Conservation (phyloP, 1,140 invertebrate genomes). For the Neotoxoptera formosana region DNA sequence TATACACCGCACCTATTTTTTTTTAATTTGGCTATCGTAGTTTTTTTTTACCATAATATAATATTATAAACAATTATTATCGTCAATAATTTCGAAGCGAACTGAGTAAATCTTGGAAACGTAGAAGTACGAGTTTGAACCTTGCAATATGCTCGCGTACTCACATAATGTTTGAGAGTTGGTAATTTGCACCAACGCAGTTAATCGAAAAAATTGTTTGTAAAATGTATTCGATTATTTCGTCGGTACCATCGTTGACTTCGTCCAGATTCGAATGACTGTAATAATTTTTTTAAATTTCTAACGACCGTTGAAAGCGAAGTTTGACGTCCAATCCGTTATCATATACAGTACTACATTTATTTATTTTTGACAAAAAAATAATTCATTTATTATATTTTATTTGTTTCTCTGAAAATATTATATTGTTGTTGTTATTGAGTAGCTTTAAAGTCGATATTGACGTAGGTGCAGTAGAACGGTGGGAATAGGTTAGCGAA, state of each 20-base stretch:
- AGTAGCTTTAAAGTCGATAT: too few species aligned
- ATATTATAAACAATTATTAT: not conserved
- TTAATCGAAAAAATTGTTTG: not conserved
- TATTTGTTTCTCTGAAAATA: too few species aligned
- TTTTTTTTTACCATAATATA: not conserved
- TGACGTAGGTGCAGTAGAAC: too few species aligned
- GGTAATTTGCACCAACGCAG: not conserved
- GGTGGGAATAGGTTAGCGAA: not conserved
- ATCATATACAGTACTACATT: too few species aligned
- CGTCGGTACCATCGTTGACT: not conserved
- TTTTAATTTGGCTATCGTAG: not conserved
- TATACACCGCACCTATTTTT: not conserved
- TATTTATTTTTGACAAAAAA: too few species aligned
- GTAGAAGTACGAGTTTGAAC: not conserved
- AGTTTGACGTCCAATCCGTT: too few species aligned
- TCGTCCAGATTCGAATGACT: too few species aligned
- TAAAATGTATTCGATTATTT: not conserved
- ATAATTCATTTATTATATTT: too few species aligned
- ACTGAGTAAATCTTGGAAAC: not conserved
- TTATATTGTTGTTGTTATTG: too few species aligned
- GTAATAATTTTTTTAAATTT: too few species aligned
- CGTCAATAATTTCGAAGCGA: not conserved
- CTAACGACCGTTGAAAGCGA: too few species aligned
- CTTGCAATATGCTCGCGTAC: not conserved
- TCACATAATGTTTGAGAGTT: not conserved